These are phyloP conservation scores for Eugnorisma glareosa DNA, from an alignment of 2,888 invertebrate genomes.

Conservation along the genomic window DNA sequence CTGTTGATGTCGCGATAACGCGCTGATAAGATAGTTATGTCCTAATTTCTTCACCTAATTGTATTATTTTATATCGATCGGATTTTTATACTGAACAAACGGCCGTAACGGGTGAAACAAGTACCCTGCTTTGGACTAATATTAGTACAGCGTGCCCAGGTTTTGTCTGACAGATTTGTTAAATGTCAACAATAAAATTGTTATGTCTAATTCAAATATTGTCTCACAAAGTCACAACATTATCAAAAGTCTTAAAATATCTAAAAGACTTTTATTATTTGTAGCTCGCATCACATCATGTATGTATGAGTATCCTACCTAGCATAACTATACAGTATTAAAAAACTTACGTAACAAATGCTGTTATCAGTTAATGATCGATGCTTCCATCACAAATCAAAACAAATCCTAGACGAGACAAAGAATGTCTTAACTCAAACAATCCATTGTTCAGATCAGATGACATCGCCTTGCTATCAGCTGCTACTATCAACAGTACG, in stretches of 20 bases:
- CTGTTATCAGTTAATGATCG: constrained; percentile 17
- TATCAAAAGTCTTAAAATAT: neutral
- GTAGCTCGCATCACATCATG: neutral
- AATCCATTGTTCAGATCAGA: constrained; percentile 56
- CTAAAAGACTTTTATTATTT: neutral
- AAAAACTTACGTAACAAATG: neutral
- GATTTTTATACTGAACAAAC: constrained; percentile 11
- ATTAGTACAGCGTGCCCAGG: neutral
- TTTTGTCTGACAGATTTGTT: neutral
- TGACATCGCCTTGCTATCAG: constrained; percentile 52
- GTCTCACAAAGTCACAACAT: neutral
- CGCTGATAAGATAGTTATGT: constrained; percentile 71
- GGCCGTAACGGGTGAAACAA: neutral
- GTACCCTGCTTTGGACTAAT: neutral
- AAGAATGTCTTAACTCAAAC: constrained; percentile 53
- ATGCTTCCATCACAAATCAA: constrained; percentile 25
- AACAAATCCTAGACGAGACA: constrained; percentile 38
- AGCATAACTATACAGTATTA: no score
- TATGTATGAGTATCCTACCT: neutral
- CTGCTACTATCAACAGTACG: constrained; percentile 52
- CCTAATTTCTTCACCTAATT: constrained; percentile 66
- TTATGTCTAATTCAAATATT: neutral
- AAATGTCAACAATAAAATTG: neutral
- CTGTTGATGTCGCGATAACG: constrained; percentile 66
- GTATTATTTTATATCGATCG: constrained; percentile 47